Evolutionary conservation across 2,797 vertebrate genomes (phyloP).

Genomic region (Coregonus sp.): DNA sequence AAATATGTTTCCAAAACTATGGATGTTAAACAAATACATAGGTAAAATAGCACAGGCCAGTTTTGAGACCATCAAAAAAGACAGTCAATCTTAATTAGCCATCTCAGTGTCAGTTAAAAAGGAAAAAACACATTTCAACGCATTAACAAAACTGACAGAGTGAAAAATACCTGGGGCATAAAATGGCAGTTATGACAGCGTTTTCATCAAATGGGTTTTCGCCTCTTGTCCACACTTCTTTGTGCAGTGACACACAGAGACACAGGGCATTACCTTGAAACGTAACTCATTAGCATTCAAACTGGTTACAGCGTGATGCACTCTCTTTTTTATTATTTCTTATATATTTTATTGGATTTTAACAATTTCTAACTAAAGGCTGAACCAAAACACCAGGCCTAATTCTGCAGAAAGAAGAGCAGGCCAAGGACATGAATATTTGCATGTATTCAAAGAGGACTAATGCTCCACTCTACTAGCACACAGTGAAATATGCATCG

Average conservation of each 20-base stretch:
- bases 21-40: background rate
- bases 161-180: background rate
- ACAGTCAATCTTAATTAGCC: background rate
- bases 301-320: background rate
- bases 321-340: background rate
- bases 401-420: background rate
- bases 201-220: constrained; percentile 4
- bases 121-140: background rate
- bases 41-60: background rate
- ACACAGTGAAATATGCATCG: background rate
- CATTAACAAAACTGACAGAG: background rate
- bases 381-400: constrained; percentile 4
- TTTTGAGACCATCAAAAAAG: background rate
- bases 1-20: background rate
- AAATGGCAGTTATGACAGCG: constrained; percentile 9
- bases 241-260: constrained; percentile 8
- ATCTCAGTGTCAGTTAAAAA: constrained; percentile 11
- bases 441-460: constrained; percentile 47
- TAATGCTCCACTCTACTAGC: constrained; percentile 23
- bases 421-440: constrained; percentile 27
- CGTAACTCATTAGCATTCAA: constrained; percentile 1
- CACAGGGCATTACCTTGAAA: background rate
- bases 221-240: constrained; percentile 8
- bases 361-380: background rate
- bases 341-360: background rate